Evolutionary conservation across 2,797 vertebrate species (phyloP).

Genomic region (Poecile montanus): DNA sequence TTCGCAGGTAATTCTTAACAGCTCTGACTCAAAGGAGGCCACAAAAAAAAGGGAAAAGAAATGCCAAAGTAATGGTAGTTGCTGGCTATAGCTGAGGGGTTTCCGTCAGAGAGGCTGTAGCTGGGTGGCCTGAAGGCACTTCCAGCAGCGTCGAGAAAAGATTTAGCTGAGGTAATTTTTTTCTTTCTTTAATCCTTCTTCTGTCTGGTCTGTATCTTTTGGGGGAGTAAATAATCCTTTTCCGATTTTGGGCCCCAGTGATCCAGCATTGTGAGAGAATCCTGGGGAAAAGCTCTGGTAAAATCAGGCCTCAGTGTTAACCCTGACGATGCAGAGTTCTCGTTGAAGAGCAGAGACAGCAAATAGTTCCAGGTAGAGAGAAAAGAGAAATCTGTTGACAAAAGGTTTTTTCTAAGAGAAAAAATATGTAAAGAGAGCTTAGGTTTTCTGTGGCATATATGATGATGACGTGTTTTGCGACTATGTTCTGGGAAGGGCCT

Average conservation of each 20-base stretch:
- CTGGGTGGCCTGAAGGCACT: not conserved
- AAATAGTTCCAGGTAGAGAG: not conserved
- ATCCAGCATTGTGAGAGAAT: not conserved
- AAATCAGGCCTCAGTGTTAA: not conserved
- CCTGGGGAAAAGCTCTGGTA: not conserved
- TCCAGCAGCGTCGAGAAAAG: accelerated
- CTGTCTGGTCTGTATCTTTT: not conserved
- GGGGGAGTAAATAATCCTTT: not conserved
- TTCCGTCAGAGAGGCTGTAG: not conserved
- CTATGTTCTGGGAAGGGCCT: not conserved
- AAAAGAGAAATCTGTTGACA: not conserved
- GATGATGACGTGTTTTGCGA: not conserved
- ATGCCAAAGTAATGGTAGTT: not conserved
- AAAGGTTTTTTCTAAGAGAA: not conserved
- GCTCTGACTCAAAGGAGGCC: not conserved
- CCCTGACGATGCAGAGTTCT: not conserved
- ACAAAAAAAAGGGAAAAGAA: not conserved
- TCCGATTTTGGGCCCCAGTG: not conserved
- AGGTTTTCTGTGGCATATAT: not conserved
- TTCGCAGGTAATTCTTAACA: too few species aligned
- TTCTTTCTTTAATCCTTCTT: not conserved
- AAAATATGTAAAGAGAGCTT: not conserved
- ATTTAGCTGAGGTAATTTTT: not conserved
- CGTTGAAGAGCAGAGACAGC: not conserved
- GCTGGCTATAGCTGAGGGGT: not conserved